phyloP scores from a whole-genome alignment of 2,797 vertebrate genomes.

The Zenarchopterus dispar region DNA sequence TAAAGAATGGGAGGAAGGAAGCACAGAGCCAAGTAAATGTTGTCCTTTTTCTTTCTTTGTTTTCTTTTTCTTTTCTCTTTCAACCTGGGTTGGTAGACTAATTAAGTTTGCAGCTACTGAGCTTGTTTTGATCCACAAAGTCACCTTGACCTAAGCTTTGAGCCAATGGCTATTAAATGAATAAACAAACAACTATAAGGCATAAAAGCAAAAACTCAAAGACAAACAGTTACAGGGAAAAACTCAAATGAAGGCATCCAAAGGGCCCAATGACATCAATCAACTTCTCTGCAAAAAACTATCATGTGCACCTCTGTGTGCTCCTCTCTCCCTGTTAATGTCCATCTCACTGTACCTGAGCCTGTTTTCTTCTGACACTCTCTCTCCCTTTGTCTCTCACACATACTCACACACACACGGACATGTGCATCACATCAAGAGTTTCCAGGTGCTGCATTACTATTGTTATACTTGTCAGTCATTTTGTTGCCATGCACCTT shows the following conservation, averaged over 20 bases:
- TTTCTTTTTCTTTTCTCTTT: conserved; percentile 17
- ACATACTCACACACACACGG: neutral
- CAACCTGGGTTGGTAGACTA: conserved; percentile 66
- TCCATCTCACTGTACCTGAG: no score
- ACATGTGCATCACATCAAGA: neutral
- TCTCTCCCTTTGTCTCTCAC: no score
- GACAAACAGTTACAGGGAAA: neutral
- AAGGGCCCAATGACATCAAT: no score
- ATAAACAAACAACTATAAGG: conserved; percentile 40
- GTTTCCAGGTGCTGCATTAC: conserved; percentile 54
- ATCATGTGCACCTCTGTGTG: no score
- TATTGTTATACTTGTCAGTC: no score
- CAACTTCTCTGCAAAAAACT: no score
- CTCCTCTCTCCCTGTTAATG: no score
- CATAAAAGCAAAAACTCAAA: conserved; percentile 38
- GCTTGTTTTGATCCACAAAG: conserved; percentile 74
- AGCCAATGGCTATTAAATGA: conserved; percentile 56
- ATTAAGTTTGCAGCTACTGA: conserved; percentile 75
- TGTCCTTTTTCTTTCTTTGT: conserved; percentile 2
- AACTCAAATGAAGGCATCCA: conserved; percentile 9
- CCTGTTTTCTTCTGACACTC: no score
- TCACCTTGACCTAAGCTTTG: conserved; percentile 71
- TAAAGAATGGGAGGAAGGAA: conserved; percentile 55
- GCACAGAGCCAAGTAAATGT: conserved; percentile 32
- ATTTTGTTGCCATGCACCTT: no score